Evolutionary conservation across 2,888 invertebrate species (phyloP).

Genomic region (Unio delphinus): DNA sequence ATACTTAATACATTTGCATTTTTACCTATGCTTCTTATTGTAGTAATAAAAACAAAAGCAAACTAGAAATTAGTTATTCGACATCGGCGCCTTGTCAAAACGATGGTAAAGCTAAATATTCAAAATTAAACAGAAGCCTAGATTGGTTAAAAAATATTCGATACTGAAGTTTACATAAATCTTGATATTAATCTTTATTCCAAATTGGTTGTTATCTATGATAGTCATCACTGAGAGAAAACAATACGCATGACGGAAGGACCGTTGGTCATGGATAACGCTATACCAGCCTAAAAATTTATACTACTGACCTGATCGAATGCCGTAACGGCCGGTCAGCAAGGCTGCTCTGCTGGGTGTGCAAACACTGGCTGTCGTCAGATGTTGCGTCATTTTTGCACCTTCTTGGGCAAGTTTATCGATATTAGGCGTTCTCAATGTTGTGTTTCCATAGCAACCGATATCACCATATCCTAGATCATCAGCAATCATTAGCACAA

Average conservation of each 20-base stretch:
- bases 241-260: too few relatives aligned
- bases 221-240: too few relatives aligned
- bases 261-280: not conserved
- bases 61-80: too few relatives aligned
- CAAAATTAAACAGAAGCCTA: too few relatives aligned
- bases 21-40: too few relatives aligned
- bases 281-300: not conserved
- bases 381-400: constrained; percentile 72
- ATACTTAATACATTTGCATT: not conserved
- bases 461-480: constrained; percentile 74
- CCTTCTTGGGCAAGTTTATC: constrained; percentile 72
- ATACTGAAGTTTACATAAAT: too few relatives aligned
- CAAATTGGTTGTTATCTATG: too few relatives aligned
- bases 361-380: constrained; percentile 73
- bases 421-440: constrained; percentile 72
- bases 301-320: constrained; percentile 41
- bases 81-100: too few relatives aligned
- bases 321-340: constrained; percentile 71
- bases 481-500: constrained; percentile 74
- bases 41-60: too few relatives aligned
- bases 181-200: too few relatives aligned
- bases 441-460: constrained; percentile 72
- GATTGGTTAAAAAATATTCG: too few relatives aligned
- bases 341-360: constrained; percentile 74
- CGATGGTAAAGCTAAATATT: too few relatives aligned